These are phyloP conservation scores for Perodicticus potto DNA, from an alignment of 2,797 vertebrate species.

Conservation along the genomic window DNA sequence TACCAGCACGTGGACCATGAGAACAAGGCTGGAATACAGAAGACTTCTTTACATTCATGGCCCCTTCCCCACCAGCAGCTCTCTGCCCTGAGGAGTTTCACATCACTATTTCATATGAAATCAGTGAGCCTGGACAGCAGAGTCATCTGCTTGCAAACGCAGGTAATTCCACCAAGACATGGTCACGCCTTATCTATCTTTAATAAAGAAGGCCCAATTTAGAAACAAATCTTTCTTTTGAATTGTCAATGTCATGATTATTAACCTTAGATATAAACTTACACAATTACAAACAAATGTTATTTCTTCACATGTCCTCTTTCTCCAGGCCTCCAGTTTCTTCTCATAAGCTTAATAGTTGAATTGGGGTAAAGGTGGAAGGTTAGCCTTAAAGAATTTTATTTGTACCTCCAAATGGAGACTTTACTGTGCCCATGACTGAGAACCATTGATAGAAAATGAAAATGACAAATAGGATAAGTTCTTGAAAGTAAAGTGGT, in stretches of 20 bases:
- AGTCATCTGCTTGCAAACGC: slow-evolving; percentile 93
- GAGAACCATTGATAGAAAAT: slow-evolving; percentile 39
- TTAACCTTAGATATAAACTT: neutral
- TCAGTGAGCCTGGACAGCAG: slow-evolving; percentile 87
- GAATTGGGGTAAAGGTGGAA: neutral
- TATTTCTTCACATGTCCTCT: neutral
- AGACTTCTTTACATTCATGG: slow-evolving; percentile 93
- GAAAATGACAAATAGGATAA: slow-evolving; percentile 36
- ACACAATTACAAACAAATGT: neutral
- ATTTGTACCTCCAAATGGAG: neutral
- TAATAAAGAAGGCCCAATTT: neutral
- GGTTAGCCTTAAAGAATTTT: slow-evolving; percentile 2
- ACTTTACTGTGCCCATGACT: neutral
- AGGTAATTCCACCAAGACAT: slow-evolving; percentile 87
- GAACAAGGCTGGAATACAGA: slow-evolving; percentile 89
- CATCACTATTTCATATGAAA: slow-evolving; percentile 94
- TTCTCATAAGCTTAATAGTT: neutral
- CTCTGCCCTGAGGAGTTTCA: slow-evolving; percentile 91
- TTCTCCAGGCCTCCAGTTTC: neutral
- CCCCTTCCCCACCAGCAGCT: slow-evolving; percentile 90
- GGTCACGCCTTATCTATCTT: neutral
- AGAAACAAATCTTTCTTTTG: neutral
- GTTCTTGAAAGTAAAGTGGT: slow-evolving; percentile 34
- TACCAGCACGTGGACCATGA: slow-evolving; percentile 90
- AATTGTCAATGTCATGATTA: neutral